A percentile compares a stretch with the other conserved stretches of the same genome.
Conservation (phyloP, 2,797 vertebrate genomes). For the Picus viridis region DNA sequence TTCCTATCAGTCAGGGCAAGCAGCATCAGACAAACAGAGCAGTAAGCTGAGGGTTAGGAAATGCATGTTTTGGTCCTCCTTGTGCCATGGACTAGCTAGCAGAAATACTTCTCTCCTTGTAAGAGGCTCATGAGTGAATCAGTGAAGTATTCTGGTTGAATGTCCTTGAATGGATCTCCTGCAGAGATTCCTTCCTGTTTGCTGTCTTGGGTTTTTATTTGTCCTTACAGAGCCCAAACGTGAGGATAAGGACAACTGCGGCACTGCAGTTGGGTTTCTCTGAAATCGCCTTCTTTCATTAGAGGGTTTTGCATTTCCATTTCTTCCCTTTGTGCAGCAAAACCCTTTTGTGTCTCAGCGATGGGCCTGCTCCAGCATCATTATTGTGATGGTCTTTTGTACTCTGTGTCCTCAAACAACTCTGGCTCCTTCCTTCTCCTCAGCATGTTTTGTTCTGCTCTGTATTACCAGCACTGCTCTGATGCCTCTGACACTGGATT, state of each 20-base stretch:
- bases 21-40: background rate
- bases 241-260: conserved; percentile 8
- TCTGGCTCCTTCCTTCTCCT: background rate
- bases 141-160: background rate
- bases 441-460: background rate
- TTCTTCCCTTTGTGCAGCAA: background rate
- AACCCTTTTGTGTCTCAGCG: background rate
- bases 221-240: background rate
- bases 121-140: background rate
- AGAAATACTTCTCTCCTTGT: background rate
- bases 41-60: background rate
- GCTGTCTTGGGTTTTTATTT: background rate
- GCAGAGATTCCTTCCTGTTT: conserved; percentile 4
- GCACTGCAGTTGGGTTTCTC: conserved; percentile 13
- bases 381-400: background rate
- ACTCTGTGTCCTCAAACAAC: fast-evolving
- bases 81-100: background rate
- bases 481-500: background rate
- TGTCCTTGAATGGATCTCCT: conserved; percentile 15
- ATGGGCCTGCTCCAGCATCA: background rate
- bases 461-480: background rate
- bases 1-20: background rate
- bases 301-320: background rate
- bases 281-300: background rate
- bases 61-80: background rate